Evolutionary conservation across 2,797 vertebrate species (phyloP).

Genomic region (Numenius phaeopus): DNA sequence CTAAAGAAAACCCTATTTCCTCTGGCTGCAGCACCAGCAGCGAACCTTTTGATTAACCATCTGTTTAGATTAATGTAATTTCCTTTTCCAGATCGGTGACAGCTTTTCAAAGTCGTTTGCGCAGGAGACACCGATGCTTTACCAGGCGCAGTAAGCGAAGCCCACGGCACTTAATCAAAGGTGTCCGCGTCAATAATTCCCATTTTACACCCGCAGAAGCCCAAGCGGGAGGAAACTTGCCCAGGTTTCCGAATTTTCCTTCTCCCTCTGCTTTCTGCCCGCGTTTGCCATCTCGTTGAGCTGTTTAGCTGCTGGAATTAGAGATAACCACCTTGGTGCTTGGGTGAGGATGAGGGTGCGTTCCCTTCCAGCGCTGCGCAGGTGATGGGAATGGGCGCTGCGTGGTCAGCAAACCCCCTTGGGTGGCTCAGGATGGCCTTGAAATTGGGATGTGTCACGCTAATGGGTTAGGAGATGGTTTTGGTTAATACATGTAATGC

Average conservation of each 20-base stretch:
- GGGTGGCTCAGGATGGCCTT: background rate
- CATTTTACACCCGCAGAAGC: background rate
- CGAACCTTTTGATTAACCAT: background rate
- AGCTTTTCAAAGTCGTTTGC: background rate
- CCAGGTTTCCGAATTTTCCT: background rate
- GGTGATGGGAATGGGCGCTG: background rate
- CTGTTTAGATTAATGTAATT: background rate
- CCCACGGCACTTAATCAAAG: background rate
- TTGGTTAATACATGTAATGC: background rate
- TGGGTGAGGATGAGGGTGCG: fast-evolving
- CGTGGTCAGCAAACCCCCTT: background rate
- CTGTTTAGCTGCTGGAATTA: background rate
- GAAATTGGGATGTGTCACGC: background rate
- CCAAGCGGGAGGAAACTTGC: background rate
- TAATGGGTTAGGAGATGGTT: background rate
- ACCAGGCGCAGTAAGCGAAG: background rate
- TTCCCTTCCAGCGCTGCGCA: background rate
- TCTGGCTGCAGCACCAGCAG: background rate
- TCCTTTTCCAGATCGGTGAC: background rate
- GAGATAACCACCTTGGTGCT: background rate
- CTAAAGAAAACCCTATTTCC: background rate
- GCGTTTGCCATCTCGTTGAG: fast-evolving
- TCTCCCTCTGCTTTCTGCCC: background rate
- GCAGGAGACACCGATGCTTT: background rate
- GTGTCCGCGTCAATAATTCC: background rate